A percentile compares a stretch with the other conserved stretches of the same genome.
Evolutionary conservation across 2,113 vertebrate genomes (phyloP).

Genomic region (Tenrec ecaudatus): DNA sequence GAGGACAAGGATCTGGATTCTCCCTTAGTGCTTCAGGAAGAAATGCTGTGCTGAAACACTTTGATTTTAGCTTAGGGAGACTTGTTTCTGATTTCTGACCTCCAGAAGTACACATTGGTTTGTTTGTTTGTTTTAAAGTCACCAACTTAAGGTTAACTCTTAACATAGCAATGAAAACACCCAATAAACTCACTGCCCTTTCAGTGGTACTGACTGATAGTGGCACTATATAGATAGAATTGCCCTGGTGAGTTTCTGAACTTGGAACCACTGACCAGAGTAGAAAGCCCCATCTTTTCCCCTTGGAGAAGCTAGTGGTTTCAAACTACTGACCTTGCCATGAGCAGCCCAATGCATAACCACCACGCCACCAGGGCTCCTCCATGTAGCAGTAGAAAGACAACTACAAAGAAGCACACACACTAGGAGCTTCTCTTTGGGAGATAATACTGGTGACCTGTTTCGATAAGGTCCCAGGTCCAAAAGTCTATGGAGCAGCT

Average conservation of each 20-base stretch:
- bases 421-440: not conserved
- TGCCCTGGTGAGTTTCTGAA: no score
- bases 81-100: not conserved
- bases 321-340: no score
- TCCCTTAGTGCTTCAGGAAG: not conserved
- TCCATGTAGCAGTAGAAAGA: no score
- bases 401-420: not conserved
- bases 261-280: no score
- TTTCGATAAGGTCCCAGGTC: not conserved
- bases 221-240: no score
- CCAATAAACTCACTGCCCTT: no score
- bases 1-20: not conserved
- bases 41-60: not conserved
- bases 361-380: no score
- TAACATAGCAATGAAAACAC: not conserved
- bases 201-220: no score
- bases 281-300: no score
- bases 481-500: not conserved
- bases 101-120: not conserved
- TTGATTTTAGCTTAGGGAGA: not conserved
- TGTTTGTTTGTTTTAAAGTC: not conserved
- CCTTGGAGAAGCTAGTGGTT: no score
- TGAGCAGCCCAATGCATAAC: no score
- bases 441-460: not conserved
- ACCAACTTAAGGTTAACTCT: not conserved